These are phyloP conservation scores for Danaus chrysippus DNA, from an alignment of 2,888 invertebrate species.

Conservation along the genomic window DNA sequence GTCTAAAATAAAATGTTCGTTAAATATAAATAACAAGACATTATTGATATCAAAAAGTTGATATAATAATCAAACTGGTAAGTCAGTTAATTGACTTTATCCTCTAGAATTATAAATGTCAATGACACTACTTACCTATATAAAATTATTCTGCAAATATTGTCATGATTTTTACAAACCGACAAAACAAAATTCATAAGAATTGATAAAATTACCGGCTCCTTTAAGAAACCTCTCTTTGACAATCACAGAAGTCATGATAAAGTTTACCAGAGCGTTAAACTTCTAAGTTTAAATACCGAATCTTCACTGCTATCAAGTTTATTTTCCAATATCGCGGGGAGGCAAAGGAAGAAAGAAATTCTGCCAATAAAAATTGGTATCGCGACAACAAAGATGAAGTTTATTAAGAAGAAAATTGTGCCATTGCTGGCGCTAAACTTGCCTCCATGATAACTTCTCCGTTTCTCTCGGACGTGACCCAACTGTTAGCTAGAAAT, in stretches of 20 bases:
- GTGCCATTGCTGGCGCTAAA: slow-evolving; percentile 32
- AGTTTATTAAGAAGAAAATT: slow-evolving; percentile 36
- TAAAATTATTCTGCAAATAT: too few species aligned
- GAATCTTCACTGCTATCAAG: slow-evolving; percentile 2
- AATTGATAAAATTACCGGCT: too few species aligned
- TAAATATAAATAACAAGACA: slow-evolving; percentile 1
- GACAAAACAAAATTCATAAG: too few species aligned
- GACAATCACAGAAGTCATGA: neutral
- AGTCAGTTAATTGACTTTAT: too few species aligned
- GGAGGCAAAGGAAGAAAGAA: slow-evolving; percentile 17
- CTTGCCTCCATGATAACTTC: slow-evolving; percentile 38
- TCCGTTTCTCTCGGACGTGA: slow-evolving; percentile 37
- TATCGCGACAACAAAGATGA: slow-evolving; percentile 30
- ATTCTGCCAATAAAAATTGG: slow-evolving; percentile 29
- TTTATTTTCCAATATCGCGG: slow-evolving; percentile 6
- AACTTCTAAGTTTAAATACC: slow-evolving; percentile 5
- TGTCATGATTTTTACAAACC: too few species aligned
- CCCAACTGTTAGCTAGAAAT: slow-evolving; percentile 33
- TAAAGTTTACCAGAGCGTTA: slow-evolving; percentile 1
- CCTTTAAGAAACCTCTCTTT: neutral
- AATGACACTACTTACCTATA: too few species aligned
- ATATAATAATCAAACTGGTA: neutral
- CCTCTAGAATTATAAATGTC: too few species aligned
- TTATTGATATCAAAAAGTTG: slow-evolving; percentile 1
- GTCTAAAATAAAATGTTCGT: neutral